A percentile compares a stretch with the other conserved stretches of the same genome.
These are phyloP conservation scores for Calliphora vomitoria DNA, from an alignment of 2,888 invertebrate genomes.

Conservation along the genomic window DNA sequence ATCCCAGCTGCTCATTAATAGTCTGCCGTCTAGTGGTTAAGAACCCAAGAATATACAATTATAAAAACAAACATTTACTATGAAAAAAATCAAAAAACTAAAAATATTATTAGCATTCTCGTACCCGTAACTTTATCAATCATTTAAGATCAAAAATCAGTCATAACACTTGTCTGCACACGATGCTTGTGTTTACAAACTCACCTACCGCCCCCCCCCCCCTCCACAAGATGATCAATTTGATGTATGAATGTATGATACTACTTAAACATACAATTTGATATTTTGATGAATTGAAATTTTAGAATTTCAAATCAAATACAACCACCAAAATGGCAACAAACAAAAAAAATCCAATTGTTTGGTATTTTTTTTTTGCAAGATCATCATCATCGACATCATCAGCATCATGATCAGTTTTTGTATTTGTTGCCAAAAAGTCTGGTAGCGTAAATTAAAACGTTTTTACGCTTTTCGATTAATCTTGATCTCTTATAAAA, in stretches of 20 bases:
- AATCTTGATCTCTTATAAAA: slow-evolving; percentile 60
- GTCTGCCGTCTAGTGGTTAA: slow-evolving; percentile 15
- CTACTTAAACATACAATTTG: slow-evolving; percentile 1
- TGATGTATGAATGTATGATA: slow-evolving; percentile 9
- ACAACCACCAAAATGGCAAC: slow-evolving; percentile 1
- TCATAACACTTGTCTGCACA: slow-evolving; percentile 46
- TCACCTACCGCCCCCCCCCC: background rate
- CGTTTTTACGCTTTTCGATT: slow-evolving; percentile 60
- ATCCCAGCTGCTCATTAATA: background rate
- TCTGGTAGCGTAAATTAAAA: slow-evolving; percentile 72
- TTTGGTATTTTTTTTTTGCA: slow-evolving; percentile 52
- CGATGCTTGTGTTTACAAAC: slow-evolving; percentile 20
- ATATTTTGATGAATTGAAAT: slow-evolving; percentile 63
- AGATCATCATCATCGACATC: slow-evolving; percentile 52
- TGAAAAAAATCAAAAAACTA: background rate
- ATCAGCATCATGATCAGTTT: slow-evolving; percentile 44
- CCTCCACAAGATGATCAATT: background rate
- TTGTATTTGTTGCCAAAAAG: slow-evolving; percentile 72
- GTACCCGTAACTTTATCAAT: slow-evolving; percentile 32
- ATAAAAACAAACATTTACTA: background rate
- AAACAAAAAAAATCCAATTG: slow-evolving; percentile 27
- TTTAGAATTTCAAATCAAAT: slow-evolving; percentile 46
- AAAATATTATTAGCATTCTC: slow-evolving; percentile 47
- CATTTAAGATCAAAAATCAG: slow-evolving; percentile 32
- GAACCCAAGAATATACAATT: slow-evolving; percentile 17